These are phyloP conservation scores for Neolamprologus ventralis DNA, from an alignment of 2,113 vertebrate species.

Conservation along the genomic window DNA sequence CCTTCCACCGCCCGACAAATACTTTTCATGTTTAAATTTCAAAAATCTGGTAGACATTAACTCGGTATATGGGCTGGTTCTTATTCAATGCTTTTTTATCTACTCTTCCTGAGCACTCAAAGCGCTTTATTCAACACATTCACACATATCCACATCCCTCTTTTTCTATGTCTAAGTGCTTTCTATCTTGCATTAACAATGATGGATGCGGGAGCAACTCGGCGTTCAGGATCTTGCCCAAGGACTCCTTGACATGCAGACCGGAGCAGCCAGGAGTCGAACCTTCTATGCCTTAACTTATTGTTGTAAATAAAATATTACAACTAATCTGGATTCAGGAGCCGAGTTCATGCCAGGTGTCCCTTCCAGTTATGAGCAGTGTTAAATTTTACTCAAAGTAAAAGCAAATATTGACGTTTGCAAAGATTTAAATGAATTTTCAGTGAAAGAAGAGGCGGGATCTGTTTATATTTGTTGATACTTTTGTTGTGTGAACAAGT, in stretches of 20 bases:
- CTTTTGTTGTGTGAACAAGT: background rate
- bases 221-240: background rate
- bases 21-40: background rate
- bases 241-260: background rate
- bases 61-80: background rate
- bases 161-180: background rate
- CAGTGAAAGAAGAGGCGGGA: background rate
- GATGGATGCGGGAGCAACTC: background rate
- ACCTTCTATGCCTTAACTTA: background rate
- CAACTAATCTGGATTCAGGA: background rate
- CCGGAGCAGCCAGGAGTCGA: background rate
- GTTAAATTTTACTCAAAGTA: background rate
- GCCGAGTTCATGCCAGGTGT: background rate
- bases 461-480: background rate
- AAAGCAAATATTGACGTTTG: background rate
- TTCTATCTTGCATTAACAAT: background rate
- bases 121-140: background rate
- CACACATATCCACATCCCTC: background rate
- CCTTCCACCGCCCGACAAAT: background rate
- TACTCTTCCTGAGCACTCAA: background rate
- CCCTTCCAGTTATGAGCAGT: background rate
- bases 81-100: background rate
- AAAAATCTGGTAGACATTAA: background rate
- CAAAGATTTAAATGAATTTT: background rate
- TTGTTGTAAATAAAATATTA: background rate